Base-by-base conservation (phyloP, 2,113 vertebrate species). In the Tachysurus vachellii region DNA sequence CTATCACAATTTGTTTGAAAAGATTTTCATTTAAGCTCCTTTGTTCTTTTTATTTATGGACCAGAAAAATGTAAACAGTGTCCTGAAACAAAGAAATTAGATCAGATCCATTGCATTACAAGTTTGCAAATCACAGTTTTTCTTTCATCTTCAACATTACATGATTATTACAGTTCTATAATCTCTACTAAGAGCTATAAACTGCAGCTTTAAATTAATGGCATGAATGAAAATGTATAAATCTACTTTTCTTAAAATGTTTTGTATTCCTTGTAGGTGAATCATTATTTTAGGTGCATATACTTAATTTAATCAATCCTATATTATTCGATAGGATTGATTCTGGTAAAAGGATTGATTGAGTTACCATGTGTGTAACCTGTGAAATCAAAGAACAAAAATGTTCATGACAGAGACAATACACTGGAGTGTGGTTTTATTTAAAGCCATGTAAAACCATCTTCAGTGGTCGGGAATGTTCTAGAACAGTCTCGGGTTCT, bases 401-500 rank as follows among this genome's bases (percentile, higher is more conserved):
- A 1, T 21, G 4, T 19, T 21, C 42, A 12, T n/a, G 42, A 50
- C 80, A 64, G 53, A 36, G 44, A 23, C 79, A 81, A 73, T 71
- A 66, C 13, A 64, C 42, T 23, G 8, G 47, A 71, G 85, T 21
- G 36, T 28, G 53, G 23, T 50, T 21, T 86, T 85, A 82, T 61
- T 57, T 86, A 82, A 82, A 61, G 36, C 54, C n/a, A n/a, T 86
- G 64, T n/a, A n/a, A n/a, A n/a, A n/a, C n/a, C n/a, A 64, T 75
- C n/a, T 66, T 14, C n/a, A 64, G 59, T 64, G 53, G 57, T 36
- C 9, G 80, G 19, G 57, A 83, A 76, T 76, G 42, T 64, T 87
- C 86, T 87, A 50, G 71, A 87, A 83, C 28, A 53, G 47, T 84
- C 83, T 93, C 88, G 90, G 84, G 86, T 89, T 91, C 88, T 2